Evolutionary conservation across 1,140 invertebrate species (phyloP), one percentile per base, ranked within the genome.

Genomic region (Panulirus ornatus): DNA sequence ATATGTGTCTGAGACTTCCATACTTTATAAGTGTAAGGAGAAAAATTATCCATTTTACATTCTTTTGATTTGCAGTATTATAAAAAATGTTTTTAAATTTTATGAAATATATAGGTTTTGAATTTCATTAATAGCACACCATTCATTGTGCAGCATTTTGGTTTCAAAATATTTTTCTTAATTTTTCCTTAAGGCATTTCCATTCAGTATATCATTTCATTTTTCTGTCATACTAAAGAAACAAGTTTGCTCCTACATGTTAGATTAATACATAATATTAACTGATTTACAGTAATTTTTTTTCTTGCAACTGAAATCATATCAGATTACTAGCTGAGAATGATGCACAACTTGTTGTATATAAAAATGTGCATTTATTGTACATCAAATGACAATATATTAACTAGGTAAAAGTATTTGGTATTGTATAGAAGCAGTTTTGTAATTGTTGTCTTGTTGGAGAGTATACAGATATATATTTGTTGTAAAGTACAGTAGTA

Each of bases 401-500:
- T 70, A 51, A 54, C 70, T 58, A 79, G 30, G 14, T 66, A 40
- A 76, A 27, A 70, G 38, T 81, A 81, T 84, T 89, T 83, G 79
- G 79, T 63, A 84, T 40, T 84, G 79, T 89, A 89, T 75, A 83
- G 79, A 81, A 76, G 70, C 85, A 66, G 88, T 89, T 89, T 89
- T 89, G 88, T 84, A 84, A 86, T 89, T 89, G 87, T 89, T 89
- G 88, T 89, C 79, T 83, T 71, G 81, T 89, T 81, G 88, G 88
- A 89, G 36, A 84, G 88, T 89, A 79, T 89, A 89, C 70, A 84
- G 87, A 89, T 75, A 89, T 76, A 83, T 83, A 83, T 83, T 73
- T 78, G 71, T 51, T 89, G 40, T 82, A 27, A 44, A 58, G 66
- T 88, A 58, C 54, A 78, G 73, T 83, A 16, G 38, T 83, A 70